Evolutionary conservation across 2,888 invertebrate species (phyloP).

Genomic region (Chymomyza amoena): DNA sequence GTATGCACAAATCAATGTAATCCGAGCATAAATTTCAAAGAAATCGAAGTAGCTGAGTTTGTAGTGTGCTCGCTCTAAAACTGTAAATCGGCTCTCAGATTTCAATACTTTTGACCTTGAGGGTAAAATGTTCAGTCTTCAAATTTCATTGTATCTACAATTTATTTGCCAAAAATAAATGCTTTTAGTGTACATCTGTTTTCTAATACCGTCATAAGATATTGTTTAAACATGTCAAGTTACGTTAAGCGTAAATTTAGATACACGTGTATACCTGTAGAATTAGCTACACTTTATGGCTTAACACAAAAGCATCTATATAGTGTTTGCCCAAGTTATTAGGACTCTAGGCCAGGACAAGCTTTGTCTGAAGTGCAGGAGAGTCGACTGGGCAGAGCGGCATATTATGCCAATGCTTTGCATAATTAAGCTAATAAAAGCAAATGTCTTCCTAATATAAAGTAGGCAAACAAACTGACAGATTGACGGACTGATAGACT

Average conservation of each 20-base stretch:
- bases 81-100: too few relatives aligned
- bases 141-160: not conserved
- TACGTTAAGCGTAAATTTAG: not conserved
- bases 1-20: too few relatives aligned
- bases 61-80: too few relatives aligned
- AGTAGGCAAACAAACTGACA: slow-evolving; percentile 1
- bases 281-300: slow-evolving; percentile 1
- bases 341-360: not conserved
- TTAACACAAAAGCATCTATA: not conserved
- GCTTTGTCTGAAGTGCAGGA: not conserved
- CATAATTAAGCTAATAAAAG: slow-evolving; percentile 26
- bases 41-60: too few relatives aligned
- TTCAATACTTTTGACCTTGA: not conserved
- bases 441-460: slow-evolving; percentile 33
- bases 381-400: too few relatives aligned
- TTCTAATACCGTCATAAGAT: not conserved
- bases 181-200: not conserved
- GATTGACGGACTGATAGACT: not conserved
- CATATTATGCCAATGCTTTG: not conserved
- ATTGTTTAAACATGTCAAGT: not conserved
- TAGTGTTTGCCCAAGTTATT: not conserved
- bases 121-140: not conserved
- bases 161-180: not conserved
- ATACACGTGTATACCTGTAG: not conserved
- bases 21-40: too few relatives aligned